These are phyloP conservation scores for Pachypanchax playfairii DNA, from an alignment of 2,113 vertebrate genomes.

Conservation along the genomic window DNA sequence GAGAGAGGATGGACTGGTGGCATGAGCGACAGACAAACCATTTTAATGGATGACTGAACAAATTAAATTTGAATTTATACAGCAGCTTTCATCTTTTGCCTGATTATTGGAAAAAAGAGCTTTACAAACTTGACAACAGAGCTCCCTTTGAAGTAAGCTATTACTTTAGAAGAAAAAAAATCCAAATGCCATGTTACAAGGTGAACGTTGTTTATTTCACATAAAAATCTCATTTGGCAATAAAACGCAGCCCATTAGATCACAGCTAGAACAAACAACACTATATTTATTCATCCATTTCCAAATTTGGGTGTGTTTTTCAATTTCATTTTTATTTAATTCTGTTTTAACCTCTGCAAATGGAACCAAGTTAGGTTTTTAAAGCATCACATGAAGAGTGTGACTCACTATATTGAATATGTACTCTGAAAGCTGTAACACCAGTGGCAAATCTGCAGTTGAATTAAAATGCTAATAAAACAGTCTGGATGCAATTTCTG, in stretches of 20 bases:
- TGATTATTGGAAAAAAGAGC: conserved; percentile 67
- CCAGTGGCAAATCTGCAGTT: conserved; percentile 49
- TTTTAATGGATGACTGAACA: conserved; percentile 84
- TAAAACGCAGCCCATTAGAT: conserved; percentile 26
- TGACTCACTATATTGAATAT: conserved; percentile 52
- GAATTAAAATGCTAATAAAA: conserved; percentile 82
- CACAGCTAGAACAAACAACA: background rate
- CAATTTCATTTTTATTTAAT: background rate
- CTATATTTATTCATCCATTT: conserved; percentile 10
- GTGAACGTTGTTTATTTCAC: conserved; percentile 55
- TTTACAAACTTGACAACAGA: conserved; percentile 72
- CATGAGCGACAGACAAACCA: conserved; percentile 62
- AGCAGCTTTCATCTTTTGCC: conserved; percentile 74
- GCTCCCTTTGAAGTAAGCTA: conserved; percentile 64
- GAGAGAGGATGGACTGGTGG: conserved; percentile 45
- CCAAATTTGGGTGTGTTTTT: background rate
- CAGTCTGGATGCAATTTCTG: conserved; percentile 70
- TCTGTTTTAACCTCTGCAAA: conserved; percentile 34
- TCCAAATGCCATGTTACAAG: conserved; percentile 47
- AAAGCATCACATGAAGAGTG: conserved; percentile 43
- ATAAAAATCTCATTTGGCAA: conserved; percentile 58
- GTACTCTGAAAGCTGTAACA: conserved; percentile 36
- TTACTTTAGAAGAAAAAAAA: conserved; percentile 52
- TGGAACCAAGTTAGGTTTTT: conserved; percentile 32
- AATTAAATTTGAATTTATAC: conserved; percentile 81